phyloP scores from a whole-genome alignment of 2,113 vertebrate genomes.

The Ascaphus truei region DNA sequence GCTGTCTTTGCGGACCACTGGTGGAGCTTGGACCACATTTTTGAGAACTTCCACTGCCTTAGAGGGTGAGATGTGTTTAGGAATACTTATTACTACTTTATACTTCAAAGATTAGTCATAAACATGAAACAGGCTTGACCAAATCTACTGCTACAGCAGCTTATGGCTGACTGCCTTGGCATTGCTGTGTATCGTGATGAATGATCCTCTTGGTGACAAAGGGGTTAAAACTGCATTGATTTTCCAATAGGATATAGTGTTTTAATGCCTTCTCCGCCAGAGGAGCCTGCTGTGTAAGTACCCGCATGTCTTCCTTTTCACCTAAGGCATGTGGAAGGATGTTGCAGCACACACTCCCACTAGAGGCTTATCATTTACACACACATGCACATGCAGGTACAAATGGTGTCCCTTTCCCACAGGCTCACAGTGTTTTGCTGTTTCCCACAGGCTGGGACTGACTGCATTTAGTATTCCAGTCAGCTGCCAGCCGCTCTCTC shows the following conservation, averaged over 20 bases:
- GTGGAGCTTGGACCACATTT: no score
- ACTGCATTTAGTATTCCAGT: conserved; percentile 15
- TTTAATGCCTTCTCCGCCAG: not conserved
- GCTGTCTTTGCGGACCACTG: no score
- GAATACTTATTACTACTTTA: no score
- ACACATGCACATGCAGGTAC: not conserved
- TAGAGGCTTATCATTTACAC: not conserved
- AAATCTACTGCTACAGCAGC: no score
- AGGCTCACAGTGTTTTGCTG: not conserved
- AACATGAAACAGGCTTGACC: no score
- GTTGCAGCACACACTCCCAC: not conserved
- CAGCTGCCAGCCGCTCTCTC: conserved; percentile 11
- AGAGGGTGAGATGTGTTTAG: no score
- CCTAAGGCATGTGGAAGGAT: not conserved
- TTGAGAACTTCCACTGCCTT: no score
- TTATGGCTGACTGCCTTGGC: no score
- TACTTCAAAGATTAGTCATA: no score
- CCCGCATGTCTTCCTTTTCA: not conserved
- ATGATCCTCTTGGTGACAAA: no score
- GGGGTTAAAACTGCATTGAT: no score
- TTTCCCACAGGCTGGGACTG: not conserved
- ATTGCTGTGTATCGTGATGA: no score
- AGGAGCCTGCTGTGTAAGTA: not conserved
- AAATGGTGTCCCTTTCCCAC: not conserved
- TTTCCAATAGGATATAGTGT: not conserved